These are phyloP conservation scores for Ophion costatus DNA, from an alignment of 2,888 invertebrate genomes.

Conservation along the genomic window DNA sequence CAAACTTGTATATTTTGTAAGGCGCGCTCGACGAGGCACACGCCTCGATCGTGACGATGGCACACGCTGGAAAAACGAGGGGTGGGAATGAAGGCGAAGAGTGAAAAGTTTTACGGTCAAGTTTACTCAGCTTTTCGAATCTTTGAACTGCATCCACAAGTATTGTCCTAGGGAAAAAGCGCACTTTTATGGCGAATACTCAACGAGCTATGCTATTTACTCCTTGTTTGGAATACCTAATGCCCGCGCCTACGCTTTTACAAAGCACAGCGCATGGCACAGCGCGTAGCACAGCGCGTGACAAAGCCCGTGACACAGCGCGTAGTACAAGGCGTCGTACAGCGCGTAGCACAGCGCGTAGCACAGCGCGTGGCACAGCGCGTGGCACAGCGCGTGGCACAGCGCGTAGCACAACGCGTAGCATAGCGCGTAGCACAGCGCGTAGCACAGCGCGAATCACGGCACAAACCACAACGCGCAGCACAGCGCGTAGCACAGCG, in stretches of 20 bases:
- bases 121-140: slow-evolving; percentile 41
- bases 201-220: not conserved
- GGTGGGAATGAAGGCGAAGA: not conserved
- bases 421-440: too few species aligned
- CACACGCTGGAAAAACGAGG: not conserved
- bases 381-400: too few species aligned
- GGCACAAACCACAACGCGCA: too few species aligned
- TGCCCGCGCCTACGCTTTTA: too few species aligned
- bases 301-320: too few species aligned
- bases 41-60: slow-evolving; percentile 31
- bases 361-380: not conserved
- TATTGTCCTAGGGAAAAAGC: slow-evolving; percentile 8
- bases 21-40: slow-evolving; percentile 31
- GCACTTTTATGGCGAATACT: not conserved
- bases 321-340: too few species aligned
- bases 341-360: slow-evolving; percentile 5
- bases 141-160: not conserved
- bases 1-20: slow-evolving; percentile 4
- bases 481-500: too few species aligned
- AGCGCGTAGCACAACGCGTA: too few species aligned
- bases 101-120: not conserved
- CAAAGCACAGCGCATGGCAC: too few species aligned
- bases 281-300: too few species aligned
- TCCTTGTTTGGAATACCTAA: not conserved
- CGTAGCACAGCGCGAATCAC: too few species aligned